phyloP scores from a whole-genome alignment of 2,113 vertebrate genomes.

The Dolichallabes microphthalmus region DNA sequence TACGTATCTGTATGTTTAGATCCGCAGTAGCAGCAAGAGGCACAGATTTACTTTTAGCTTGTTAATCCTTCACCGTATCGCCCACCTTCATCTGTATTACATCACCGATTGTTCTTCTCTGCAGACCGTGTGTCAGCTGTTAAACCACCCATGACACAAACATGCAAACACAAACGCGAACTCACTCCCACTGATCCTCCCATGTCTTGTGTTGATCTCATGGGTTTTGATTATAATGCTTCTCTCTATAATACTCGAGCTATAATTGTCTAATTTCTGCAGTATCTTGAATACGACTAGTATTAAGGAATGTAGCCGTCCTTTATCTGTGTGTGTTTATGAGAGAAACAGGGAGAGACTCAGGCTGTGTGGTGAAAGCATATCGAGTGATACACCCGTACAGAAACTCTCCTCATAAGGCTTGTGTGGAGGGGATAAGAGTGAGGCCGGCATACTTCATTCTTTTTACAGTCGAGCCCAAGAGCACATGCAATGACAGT shows the following conservation, averaged over 20 bases:
- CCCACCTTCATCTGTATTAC: conserved; percentile 39
- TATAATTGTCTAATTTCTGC: background rate
- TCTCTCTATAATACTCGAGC: background rate
- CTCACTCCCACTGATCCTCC: background rate
- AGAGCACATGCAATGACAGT: conserved; percentile 67
- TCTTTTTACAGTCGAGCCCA: conserved; percentile 64
- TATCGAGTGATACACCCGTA: conserved; percentile 9
- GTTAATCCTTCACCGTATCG: background rate
- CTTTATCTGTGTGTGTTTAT: conserved; percentile 9
- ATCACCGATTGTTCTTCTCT: conserved; percentile 23
- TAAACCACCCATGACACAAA: conserved; percentile 44
- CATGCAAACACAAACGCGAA: background rate
- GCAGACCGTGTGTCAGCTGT: conserved; percentile 35
- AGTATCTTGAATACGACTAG: background rate
- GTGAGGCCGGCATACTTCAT: conserved; percentile 44
- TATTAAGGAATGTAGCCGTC: background rate
- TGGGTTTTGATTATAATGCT: background rate
- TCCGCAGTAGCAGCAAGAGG: background rate
- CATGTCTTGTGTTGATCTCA: background rate
- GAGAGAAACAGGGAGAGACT: background rate
- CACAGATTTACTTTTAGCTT: background rate
- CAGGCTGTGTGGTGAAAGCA: background rate
- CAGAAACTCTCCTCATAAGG: conserved; percentile 30
- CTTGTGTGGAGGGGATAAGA: conserved; percentile 16
- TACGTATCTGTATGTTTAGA: background rate